Base-by-base conservation (phyloP, 2,113 vertebrate species). In the Calyptommatus sinebrachiatus region DNA sequence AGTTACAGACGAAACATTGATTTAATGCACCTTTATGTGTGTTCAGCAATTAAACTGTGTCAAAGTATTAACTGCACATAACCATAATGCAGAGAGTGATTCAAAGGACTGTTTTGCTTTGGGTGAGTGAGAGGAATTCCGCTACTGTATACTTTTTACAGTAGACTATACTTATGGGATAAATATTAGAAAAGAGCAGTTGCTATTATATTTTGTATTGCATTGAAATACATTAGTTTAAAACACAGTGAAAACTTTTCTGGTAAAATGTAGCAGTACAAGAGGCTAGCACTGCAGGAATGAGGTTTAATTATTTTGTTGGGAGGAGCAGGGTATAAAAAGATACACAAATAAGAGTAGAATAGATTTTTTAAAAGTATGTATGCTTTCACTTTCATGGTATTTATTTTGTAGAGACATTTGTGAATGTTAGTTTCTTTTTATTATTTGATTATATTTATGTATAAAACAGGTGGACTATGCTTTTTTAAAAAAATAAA, bases 351-450 rank as follows among this genome's bases (percentile, higher is more conserved):
- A 91, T 89, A 94, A 82, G 82, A 2, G 0, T 28, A 94, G 94
- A 78, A 76, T 66, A 79, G 89, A 85, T 45, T 83, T 83, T 84
- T 76, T 90, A 90, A 80, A 67, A 41, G 35, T 87, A 79, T 91
- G 89, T 86, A 89, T 92, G 92, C 63, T 87, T 93, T 93, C 90
- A 92, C 88, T 89, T 88, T 82, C 89, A 87, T 93, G 88, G 86
- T 95, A 96, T 95, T 96, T 96, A 96, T 94, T 95, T 94, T 94
- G 92, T 95, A 95, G 94, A 93, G 79, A 90, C 12, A 1, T 90
- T 89, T 96, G 91, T 94, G 92, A 95, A 91, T 95, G 94, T 95
- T 95, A 93, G 89, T 91, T 85, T 91, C 90, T 83, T 91, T 90
- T 85, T 89, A 90, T 63, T 88, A 91, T 92, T 94, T 92, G 88